Conservation (phyloP, 1,140 invertebrate genomes). For the Hyphantria cunea region DNA sequence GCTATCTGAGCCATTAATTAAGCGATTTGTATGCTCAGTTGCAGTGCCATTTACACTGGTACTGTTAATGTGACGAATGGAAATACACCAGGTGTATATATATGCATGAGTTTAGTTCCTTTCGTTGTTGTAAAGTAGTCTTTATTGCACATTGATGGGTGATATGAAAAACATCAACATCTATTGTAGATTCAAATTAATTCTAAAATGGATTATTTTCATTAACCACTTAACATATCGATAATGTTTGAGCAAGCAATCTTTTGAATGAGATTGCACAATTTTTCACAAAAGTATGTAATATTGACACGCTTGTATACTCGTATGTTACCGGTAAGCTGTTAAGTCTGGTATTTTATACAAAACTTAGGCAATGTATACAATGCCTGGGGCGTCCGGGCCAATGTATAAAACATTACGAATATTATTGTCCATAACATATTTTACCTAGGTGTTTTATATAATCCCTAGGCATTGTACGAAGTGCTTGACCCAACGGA, state of each 20-base stretch:
- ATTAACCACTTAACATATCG: neutral
- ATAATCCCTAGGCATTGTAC: no score
- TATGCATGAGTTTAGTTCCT: neutral
- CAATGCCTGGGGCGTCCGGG: no score
- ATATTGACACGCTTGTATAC: slow-evolving; percentile 30
- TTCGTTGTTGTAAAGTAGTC: neutral
- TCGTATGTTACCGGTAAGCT: no score
- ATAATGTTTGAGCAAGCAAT: slow-evolving; percentile 1
- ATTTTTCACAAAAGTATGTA: slow-evolving; percentile 5
- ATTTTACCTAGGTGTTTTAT: no score
- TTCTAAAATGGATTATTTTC: neutral
- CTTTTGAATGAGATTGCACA: slow-evolving; percentile 9
- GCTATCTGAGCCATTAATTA: neutral
- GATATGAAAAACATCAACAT: no score
- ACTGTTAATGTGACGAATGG: neutral
- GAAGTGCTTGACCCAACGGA: no score
- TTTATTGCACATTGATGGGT: no score
- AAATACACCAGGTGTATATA: neutral
- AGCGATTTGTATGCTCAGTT: neutral
- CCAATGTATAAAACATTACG: no score
- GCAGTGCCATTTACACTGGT: neutral
- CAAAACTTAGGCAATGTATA: no score
- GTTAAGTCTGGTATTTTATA: no score
- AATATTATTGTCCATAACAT: no score
- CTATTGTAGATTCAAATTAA: neutral